A percentile compares a stretch with the other conserved stretches of the same genome.
Evolutionary conservation across 1,140 invertebrate species (phyloP).

Genomic region (Popillia japonica): DNA sequence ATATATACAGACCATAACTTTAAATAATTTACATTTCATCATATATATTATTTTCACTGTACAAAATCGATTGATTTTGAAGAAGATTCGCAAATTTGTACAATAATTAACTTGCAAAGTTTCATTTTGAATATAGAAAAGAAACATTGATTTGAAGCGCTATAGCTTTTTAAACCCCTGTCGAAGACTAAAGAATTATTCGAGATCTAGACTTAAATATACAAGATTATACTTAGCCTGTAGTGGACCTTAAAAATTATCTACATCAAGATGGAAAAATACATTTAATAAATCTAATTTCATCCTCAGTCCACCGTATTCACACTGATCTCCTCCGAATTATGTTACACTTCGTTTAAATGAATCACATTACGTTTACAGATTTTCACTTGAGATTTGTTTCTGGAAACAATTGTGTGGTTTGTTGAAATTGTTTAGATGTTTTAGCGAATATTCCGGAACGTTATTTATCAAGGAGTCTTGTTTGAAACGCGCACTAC

Average conservation of each 20-base stretch:
- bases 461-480: constrained; percentile 15
- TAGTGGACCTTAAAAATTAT: background rate
- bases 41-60: too few relatives aligned
- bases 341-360: too few relatives aligned
- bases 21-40: too few relatives aligned
- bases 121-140: background rate
- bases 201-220: background rate
- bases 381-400: constrained; percentile 12
- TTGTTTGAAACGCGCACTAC: constrained; percentile 29
- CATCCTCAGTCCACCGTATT: too few relatives aligned
- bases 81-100: too few relatives aligned
- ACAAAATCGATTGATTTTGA: too few relatives aligned
- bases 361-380: too few relatives aligned
- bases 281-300: too few relatives aligned
- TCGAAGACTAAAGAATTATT: background rate
- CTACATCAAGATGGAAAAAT: too few relatives aligned
- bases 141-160: constrained; percentile 1
- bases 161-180: constrained; percentile 23
- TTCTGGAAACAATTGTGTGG: background rate
- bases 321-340: too few relatives aligned
- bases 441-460: constrained; percentile 23
- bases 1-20: too few relatives aligned
- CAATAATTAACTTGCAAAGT: background rate
- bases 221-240: background rate
- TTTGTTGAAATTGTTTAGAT: constrained; percentile 4